Evolutionary conservation across 1,140 invertebrate genomes (phyloP), one percentile per base, ranked within the genome.

Genomic region (Hyposmocoma kahamanoa): DNA sequence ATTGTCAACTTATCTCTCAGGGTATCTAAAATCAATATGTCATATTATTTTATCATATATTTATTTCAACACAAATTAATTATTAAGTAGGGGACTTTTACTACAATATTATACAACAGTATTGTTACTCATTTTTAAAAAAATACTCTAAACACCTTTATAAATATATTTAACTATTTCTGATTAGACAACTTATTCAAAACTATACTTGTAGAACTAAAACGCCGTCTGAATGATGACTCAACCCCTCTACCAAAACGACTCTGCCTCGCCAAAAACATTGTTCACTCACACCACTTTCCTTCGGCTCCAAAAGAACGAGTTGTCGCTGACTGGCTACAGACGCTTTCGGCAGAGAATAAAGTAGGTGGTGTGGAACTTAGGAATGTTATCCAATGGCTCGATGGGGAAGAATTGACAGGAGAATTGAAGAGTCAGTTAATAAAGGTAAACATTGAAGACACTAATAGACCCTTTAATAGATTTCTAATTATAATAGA

Each of bases 301-400:
- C 73, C 81, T 0, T 62, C 75, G 0, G 67, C 67, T 8, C 71
- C 81, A 0, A 83, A 85, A 45, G 79, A 85, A 39, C 63, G 71
- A 34, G 54, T 82, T 3, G 54, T 85, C n/a, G 74, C 58, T 8
- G 68, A 76, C 51, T 85, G 82, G 82, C 53, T 85, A 4, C 50
- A 66, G 15, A 22, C 32, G 5, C 39, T 85, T n/a, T 71, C 58
- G 4, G 42, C 63, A 20, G 56, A 41, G 13, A 73, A 75, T 26
- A 53, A 48, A 32, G 45, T 83, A 5, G 58, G 21, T 3, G 65
- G 51, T 38, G 67, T 71, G 43, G 75, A 82, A 6, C 32, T 85
- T 2, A 64, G 50, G 26, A 67, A 71, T 45, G 53, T 81, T 18
- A 42, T 83, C 4, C 56, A 58, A 8, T 85, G 81, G 81, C 21